Evolutionary conservation across 2,888 invertebrate genomes (phyloP).

Genomic region (Microctonus brassicae): DNA sequence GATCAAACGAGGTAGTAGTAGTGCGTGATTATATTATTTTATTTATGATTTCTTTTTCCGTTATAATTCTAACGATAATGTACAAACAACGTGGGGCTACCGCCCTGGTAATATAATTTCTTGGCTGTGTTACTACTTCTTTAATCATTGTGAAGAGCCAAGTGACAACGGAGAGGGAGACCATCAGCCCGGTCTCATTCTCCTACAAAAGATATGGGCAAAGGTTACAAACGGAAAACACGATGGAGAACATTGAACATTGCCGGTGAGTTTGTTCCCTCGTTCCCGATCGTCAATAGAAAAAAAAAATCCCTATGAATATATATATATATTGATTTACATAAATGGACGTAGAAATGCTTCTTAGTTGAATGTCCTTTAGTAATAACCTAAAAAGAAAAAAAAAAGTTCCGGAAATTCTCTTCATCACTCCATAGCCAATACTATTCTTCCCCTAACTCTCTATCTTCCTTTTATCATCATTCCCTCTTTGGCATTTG

Average conservation of each 20-base stretch:
- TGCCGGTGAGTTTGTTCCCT: conserved; percentile 69
- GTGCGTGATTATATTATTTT: neutral
- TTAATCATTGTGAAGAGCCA: conserved; percentile 24
- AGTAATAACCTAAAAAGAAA: no score
- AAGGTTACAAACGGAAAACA: conserved; percentile 73
- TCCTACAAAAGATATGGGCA: conserved; percentile 71
- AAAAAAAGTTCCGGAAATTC: no score
- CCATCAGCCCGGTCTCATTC: conserved; percentile 47
- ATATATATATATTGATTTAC: neutral
- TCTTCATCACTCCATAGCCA: no score
- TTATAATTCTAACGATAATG: conserved; percentile 2
- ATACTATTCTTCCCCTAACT: neutral
- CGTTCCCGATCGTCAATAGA: neutral
- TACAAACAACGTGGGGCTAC: conserved; percentile 12
- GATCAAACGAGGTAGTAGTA: neutral
- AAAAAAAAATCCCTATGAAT: neutral
- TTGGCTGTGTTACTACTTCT: neutral
- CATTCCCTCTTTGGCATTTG: neutral
- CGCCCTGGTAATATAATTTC: conserved; percentile 14
- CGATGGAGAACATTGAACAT: conserved; percentile 76
- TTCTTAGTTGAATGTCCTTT: no score
- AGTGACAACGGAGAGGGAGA: conserved; percentile 38
- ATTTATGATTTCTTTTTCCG: neutral
- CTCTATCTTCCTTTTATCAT: neutral
- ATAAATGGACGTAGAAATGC: neutral